phyloP scores from a whole-genome alignment of 1,140 invertebrate genomes.

The Metaphire vulgaris region DNA sequence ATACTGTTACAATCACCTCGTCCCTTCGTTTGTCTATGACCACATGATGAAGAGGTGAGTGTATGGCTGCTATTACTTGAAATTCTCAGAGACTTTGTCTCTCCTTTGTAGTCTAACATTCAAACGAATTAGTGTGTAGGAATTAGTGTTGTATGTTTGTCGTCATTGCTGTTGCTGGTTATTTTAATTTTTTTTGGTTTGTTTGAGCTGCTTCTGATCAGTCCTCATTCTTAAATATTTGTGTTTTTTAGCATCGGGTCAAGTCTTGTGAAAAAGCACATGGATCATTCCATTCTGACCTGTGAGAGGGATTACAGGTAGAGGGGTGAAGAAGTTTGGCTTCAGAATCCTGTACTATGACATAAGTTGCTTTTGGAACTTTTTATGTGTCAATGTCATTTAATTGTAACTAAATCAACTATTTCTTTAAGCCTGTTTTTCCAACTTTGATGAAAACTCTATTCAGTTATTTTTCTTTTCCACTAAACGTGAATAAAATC shows the following conservation, averaged over 20 bases:
- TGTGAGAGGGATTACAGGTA: constrained; percentile 40
- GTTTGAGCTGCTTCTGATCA: neutral
- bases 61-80: no score
- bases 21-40: constrained; percentile 78
- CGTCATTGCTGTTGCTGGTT: neutral
- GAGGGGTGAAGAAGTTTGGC: neutral
- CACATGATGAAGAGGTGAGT: constrained; percentile 87
- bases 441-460: no score
- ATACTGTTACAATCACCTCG: constrained; percentile 65
- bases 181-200: constrained; percentile 3
- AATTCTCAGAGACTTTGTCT: neutral
- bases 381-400: neutral
- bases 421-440: no score
- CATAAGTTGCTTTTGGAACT: neutral
- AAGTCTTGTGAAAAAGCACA: constrained; percentile 61
- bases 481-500: neutral
- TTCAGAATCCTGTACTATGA: neutral
- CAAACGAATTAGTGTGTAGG: neutral
- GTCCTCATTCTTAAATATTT: neutral
- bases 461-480: neutral
- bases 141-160: neutral
- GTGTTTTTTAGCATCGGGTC: constrained; percentile 59
- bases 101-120: constrained; percentile 13
- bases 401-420: neutral
- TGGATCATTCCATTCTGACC: constrained; percentile 65